Evolutionary conservation across 2,797 vertebrate species (phyloP).

Genomic region (Poeciliopsis gracilis): DNA sequence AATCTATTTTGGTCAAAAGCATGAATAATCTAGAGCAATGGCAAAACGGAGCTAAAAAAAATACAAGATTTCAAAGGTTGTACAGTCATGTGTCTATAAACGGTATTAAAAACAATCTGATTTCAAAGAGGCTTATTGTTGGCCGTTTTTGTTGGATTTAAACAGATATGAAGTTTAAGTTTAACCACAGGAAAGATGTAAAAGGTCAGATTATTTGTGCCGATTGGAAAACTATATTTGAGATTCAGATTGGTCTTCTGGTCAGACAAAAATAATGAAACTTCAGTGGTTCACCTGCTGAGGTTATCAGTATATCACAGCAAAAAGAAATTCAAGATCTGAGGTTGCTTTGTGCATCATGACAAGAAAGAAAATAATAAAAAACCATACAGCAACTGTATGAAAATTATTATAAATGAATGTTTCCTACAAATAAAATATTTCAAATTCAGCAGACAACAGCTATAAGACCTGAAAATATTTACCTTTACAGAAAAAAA

Average conservation of each 20-base stretch:
- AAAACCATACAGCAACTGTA: neutral
- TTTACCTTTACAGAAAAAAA: constrained; percentile 23
- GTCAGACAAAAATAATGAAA: neutral
- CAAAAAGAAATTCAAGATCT: neutral
- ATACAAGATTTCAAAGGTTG: neutral
- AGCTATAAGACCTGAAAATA: neutral
- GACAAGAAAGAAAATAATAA: constrained; percentile 3
- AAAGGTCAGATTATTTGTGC: neutral
- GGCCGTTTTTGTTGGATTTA: neutral
- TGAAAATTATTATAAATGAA: neutral
- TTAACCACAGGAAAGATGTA: neutral
- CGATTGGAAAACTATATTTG: neutral
- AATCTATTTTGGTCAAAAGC: neutral
- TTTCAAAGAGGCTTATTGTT: neutral
- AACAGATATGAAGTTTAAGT: neutral
- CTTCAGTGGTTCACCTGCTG: neutral
- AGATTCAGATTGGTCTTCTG: neutral
- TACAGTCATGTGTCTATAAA: neutral
- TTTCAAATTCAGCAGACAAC: neutral
- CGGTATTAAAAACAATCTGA: neutral
- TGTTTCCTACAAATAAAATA: neutral
- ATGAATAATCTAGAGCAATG: neutral
- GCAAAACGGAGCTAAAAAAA: too few relatives aligned
- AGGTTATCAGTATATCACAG: neutral
- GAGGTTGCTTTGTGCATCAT: constrained; percentile 4